Percentiles rank a stretch among this genome's conserved stretches.
Conservation (phyloP, 2,797 vertebrate genomes). For the Microctenopoma lineatum region DNA sequence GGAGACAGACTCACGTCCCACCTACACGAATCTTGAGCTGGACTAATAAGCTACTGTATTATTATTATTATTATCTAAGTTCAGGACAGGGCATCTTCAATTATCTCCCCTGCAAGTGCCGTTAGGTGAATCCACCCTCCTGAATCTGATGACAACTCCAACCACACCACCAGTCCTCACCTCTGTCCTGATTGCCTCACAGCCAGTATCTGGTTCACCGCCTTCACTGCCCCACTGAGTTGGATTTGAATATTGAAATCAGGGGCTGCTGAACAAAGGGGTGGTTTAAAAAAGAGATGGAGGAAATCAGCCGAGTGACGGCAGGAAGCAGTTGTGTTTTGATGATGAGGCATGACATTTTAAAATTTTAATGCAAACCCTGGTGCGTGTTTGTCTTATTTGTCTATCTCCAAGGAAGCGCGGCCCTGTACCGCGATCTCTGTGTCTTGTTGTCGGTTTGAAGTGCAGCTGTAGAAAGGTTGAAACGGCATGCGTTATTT, state of each 20-base stretch:
- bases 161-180: slow-evolving; percentile 1
- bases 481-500: slow-evolving; percentile 30
- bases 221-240: slow-evolving; percentile 28
- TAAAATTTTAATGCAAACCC: slow-evolving; percentile 50
- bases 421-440: slow-evolving; percentile 18
- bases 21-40: not conserved
- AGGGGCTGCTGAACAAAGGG: slow-evolving; percentile 67
- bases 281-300: slow-evolving; percentile 44
- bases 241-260: slow-evolving; percentile 83
- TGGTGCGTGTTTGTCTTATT: slow-evolving; percentile 42
- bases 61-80: not conserved
- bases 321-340: slow-evolving; percentile 66
- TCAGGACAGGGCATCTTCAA: not conserved
- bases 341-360: slow-evolving; percentile 65
- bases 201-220: slow-evolving; percentile 13
- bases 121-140: slow-evolving; percentile 3
- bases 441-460: slow-evolving; percentile 41
- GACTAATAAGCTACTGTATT: not conserved
- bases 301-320: slow-evolving; percentile 62
- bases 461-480: slow-evolving; percentile 38
- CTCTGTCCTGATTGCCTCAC: slow-evolving; percentile 36
- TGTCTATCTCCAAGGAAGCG: slow-evolving; percentile 62
- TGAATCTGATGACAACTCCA: slow-evolving; percentile 20
- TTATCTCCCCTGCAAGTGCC: not conserved
- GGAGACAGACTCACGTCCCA: not conserved